Base-by-base conservation (phyloP, 2,797 vertebrate genomes). In the Nothura maculosa region DNA sequence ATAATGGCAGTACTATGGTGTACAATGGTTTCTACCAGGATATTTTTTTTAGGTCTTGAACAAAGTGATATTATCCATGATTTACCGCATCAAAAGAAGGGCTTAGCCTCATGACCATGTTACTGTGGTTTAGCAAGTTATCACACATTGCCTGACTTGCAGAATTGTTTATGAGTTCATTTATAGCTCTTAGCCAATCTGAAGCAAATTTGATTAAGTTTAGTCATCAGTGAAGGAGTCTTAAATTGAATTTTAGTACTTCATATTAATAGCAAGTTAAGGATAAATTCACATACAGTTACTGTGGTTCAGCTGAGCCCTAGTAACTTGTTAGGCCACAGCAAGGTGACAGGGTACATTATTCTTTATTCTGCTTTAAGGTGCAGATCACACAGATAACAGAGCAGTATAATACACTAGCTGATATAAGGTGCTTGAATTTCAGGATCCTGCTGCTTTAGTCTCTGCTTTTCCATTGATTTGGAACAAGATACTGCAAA, bases 301-400 rank as follows among this genome's bases (percentile, higher is more conserved):
- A 30, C 16, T 8, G 15, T 18, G 17, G 8, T 55, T 77, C 4
- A 2, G 27, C 7, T 40, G 57, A 48, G 54, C 68, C 0, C 0
- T 7, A 21, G 19, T 62, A 34, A 58, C 28, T 47, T 55, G 22
- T 55, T 34, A 76, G 58, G 69, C 12, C 9, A 40, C 36, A 60
- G 22, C 17, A 48, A 81, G 19, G 32, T 19, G 45, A n/a, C 15
- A 15, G 5, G 34, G 21, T 40, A 15, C 52, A 22, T 73, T 63
- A 16, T 45, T 63, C 17, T 11, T 78, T 62, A 32, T n/a, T 36
- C 30, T 85, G 27, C 34, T 78, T 28, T 61, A 40, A 19, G 54
- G 3, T 63, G 45, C 16, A 87, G 54, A 58, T 24, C 52, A 45
- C 48, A n/a, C 17, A 67, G 32, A 14, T 28, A 79, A 42, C 21